phyloP scores from a whole-genome alignment of 2,888 invertebrate genomes.

The Steinernema scapterisci region DNA sequence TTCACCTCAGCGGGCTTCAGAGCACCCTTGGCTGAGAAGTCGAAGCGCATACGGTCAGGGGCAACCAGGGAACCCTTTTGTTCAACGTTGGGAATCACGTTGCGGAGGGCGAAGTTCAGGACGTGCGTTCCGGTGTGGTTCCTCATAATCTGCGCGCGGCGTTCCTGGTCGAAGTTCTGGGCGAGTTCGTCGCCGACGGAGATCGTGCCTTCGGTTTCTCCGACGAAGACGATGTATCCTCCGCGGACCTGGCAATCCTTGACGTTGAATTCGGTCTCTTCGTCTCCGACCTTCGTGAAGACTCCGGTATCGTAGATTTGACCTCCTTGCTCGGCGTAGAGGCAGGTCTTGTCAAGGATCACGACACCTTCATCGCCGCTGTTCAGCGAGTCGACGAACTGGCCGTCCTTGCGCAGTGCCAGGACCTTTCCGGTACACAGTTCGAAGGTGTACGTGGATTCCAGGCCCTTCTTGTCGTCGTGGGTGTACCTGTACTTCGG shows the following conservation, averaged over 20 bases:
- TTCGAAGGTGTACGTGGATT: conserved; percentile 80
- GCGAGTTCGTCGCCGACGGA: conserved; percentile 83
- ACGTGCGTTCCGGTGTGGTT: conserved; percentile 98
- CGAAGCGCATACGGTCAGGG: conserved; percentile 92
- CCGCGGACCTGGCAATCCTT: conserved; percentile 91
- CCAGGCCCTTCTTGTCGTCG: conserved; percentile 71
- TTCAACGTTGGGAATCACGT: conserved; percentile 75
- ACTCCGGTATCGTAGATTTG: conserved; percentile 96
- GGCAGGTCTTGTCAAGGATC: conserved; percentile 86
- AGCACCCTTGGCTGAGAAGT: conserved; percentile 90
- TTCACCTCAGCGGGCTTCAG: conserved; percentile 82
- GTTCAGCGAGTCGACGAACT: conserved; percentile 82
- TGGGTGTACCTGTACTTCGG: conserved; percentile 85
- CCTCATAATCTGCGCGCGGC: conserved; percentile 91
- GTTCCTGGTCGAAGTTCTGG: conserved; percentile 81
- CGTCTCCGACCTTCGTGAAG: conserved; percentile 79
- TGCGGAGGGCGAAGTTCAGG: conserved; percentile 88
- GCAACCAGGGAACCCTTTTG: conserved; percentile 87
- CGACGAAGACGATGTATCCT: conserved; percentile 92
- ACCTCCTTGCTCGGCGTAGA: conserved; percentile 98
- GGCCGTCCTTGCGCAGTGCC: conserved; percentile 76
- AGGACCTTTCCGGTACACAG: conserved; percentile 78
- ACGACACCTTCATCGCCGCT: conserved; percentile 89
- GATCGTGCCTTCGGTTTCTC: conserved; percentile 82
- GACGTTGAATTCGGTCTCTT: conserved; percentile 84